Evolutionary conservation across 2,797 vertebrate species (phyloP).

Genomic region (Periparus ater): DNA sequence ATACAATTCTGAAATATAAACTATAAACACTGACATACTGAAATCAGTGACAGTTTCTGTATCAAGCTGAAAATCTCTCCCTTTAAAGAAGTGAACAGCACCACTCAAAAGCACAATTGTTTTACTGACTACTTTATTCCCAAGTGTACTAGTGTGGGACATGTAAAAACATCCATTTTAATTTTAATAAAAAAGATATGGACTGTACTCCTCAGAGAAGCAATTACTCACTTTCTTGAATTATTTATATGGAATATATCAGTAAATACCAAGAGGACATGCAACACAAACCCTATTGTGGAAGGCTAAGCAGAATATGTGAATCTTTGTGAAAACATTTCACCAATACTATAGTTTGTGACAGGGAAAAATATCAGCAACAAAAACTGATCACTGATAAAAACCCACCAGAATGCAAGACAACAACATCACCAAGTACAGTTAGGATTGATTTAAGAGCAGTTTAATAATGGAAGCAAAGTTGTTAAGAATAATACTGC

Average conservation of each 20-base stretch:
- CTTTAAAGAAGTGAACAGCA: background rate
- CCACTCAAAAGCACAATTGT: background rate
- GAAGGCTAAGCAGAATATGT: background rate
- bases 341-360: background rate
- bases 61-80: background rate
- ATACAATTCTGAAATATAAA: background rate
- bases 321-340: background rate
- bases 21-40: background rate
- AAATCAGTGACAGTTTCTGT: background rate
- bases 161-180: background rate
- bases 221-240: background rate
- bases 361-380: background rate
- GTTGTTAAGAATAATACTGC: background rate
- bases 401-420: background rate
- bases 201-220: slow-evolving; percentile 6
- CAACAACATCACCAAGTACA: background rate
- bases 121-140: background rate
- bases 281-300: background rate
- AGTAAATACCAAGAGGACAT: background rate
- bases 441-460: background rate
- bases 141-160: background rate
- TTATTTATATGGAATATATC: background rate
- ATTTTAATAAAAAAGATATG: slow-evolving; percentile 28
- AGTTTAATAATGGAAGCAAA: background rate
- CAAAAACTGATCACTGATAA: background rate